A percentile compares a stretch with the other conserved stretches of the same genome.
Conservation (phyloP, 2,113 vertebrate genomes). For the Planiliza haematocheilus region DNA sequence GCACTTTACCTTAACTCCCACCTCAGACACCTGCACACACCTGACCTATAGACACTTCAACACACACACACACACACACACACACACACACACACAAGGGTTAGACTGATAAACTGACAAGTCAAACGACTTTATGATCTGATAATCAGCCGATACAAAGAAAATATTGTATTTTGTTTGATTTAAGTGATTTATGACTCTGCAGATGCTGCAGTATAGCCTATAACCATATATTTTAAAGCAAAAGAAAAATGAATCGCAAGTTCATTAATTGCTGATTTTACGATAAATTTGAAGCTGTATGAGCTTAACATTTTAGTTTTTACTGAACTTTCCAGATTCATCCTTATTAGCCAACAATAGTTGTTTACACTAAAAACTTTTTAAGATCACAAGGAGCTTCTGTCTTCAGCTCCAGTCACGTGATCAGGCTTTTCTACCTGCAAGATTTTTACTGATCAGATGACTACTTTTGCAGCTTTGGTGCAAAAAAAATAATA, state of each 20-base stretch:
- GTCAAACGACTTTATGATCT: background rate
- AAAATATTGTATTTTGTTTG: constrained; percentile 17
- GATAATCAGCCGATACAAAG: background rate
- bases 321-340: background rate
- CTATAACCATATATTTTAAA: background rate
- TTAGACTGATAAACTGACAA: constrained; percentile 17
- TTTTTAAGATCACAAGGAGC: no score
- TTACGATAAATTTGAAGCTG: background rate
- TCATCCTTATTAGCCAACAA: no score
- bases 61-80: constrained; percentile 20
- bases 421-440: no score
- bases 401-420: no score
- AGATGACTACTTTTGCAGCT: background rate
- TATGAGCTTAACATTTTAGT: background rate
- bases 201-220: no score
- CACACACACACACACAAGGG: constrained; percentile 1
- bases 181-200: constrained; percentile 8
- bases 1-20: constrained; percentile 80
- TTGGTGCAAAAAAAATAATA: background rate
- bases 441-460: no score
- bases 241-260: background rate
- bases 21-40: constrained; percentile 28
- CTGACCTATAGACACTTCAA: constrained; percentile 5
- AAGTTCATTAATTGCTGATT: background rate
- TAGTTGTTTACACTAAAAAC: no score